Percentiles rank a stretch among this genome's conserved stretches.
phyloP scores from a whole-genome alignment of 2,888 invertebrate species.

The Lumbricus terrestris region DNA sequence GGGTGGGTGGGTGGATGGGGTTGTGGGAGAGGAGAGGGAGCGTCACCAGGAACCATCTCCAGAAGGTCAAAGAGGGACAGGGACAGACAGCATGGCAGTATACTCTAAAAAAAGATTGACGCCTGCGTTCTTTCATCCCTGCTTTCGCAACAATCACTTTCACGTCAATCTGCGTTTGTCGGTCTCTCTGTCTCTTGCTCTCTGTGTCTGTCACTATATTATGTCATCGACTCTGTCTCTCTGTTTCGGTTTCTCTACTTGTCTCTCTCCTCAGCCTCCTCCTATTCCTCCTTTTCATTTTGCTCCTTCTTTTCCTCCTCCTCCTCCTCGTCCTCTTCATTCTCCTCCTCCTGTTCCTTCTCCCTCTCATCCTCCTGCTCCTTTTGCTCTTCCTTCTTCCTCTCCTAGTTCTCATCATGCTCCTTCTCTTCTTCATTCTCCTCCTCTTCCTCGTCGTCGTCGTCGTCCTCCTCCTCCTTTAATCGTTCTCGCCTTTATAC shows the following conservation, averaged over 20 bases:
- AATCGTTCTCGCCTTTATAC: too few species aligned
- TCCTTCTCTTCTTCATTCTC: background rate
- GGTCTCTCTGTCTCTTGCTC: background rate
- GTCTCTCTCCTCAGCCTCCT: too few species aligned
- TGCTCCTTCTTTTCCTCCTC: too few species aligned
- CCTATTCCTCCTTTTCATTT: too few species aligned
- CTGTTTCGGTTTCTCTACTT: background rate
- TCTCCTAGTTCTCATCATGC: background rate
- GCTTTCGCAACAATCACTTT: background rate
- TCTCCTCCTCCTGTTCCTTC: too few species aligned
- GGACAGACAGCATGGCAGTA: background rate
- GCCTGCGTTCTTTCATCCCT: background rate
- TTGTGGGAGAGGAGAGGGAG: background rate
- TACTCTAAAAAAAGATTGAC: background rate
- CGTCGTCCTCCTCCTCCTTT: too few species aligned
- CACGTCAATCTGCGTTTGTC: background rate
- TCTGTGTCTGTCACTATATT: background rate
- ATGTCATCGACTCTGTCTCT: background rate
- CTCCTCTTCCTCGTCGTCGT: too few species aligned
- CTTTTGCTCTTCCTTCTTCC: too few species aligned
- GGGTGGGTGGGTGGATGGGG: background rate
- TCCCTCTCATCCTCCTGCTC: too few species aligned
- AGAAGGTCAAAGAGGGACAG: background rate
- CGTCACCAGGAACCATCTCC: background rate
- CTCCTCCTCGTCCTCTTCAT: too few species aligned